Percentiles rank a stretch among this genome's conserved stretches.
phyloP scores from a whole-genome alignment of 2,113 vertebrate genomes.

The Limanda limanda region DNA sequence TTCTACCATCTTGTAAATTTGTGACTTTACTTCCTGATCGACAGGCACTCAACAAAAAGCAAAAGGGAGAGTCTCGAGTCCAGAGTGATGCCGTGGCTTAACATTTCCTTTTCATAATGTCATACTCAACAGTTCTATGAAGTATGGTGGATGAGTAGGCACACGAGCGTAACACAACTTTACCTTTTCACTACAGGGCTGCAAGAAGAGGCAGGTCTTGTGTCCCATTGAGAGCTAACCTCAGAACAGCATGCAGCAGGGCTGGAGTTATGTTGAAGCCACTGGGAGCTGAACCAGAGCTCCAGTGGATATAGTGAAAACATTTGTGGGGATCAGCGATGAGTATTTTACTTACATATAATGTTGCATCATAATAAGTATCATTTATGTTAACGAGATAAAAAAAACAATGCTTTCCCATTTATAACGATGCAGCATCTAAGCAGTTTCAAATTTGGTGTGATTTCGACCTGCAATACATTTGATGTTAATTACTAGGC shows the following conservation, averaged over 20 bases:
- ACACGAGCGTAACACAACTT: conserved; percentile 1
- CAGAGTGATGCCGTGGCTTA: too few species aligned
- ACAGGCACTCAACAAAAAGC: conserved; percentile 13
- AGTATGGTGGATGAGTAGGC: background rate
- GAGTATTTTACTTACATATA: background rate
- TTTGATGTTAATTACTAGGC: too few species aligned
- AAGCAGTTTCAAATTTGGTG: too few species aligned
- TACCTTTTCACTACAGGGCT: background rate
- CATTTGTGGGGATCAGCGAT: background rate
- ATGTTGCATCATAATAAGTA: background rate
- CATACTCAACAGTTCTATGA: conserved; percentile 26
- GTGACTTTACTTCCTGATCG: conserved; percentile 3
- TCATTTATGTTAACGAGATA: background rate
- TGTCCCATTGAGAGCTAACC: conserved; percentile 16
- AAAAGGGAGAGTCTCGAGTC: conserved; percentile 22
- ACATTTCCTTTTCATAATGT: conserved; percentile 3
- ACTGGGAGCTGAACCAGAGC: background rate
- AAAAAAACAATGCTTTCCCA: background rate
- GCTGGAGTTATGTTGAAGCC: background rate
- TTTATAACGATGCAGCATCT: background rate
- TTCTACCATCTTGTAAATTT: conserved; percentile 16
- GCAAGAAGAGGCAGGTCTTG: background rate
- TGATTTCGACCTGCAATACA: too few species aligned
- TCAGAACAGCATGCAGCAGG: background rate
- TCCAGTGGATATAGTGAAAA: background rate